Evolutionary conservation across 2,888 invertebrate genomes (phyloP).

Genomic region (Galerucella nymphaeae): DNA sequence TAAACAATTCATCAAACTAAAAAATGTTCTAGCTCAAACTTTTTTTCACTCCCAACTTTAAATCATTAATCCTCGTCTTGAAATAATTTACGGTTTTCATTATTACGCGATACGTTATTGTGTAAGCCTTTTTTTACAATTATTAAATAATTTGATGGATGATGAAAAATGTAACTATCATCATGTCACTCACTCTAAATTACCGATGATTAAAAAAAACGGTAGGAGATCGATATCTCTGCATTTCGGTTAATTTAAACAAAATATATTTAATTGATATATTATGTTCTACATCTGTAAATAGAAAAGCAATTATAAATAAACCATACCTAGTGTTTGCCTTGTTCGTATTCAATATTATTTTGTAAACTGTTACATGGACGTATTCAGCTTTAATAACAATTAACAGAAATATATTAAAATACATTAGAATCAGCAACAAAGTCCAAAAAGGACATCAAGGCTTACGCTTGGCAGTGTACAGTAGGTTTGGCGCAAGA

Average conservation of each 20-base stretch:
- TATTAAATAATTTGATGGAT: conserved; percentile 2
- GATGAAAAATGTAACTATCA: conserved; percentile 5
- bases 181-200: not conserved
- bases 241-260: conserved; percentile 22
- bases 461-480: too few species aligned
- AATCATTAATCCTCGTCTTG: not conserved
- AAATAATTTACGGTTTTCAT: not conserved
- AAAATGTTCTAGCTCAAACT: not conserved
- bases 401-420: not conserved
- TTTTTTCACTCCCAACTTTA: not conserved
- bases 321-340: conserved; percentile 21
- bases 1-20: too few species aligned
- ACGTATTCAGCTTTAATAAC: not conserved
- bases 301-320: conserved; percentile 30
- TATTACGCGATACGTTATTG: not conserved
- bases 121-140: not conserved
- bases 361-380: not conserved
- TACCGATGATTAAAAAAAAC: not conserved
- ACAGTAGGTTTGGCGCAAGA: too few species aligned
- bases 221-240: conserved; percentile 15
- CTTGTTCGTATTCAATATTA: conserved; percentile 6
- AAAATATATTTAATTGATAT: conserved; percentile 27
- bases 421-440: too few species aligned
- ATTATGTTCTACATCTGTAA: conserved; percentile 25
- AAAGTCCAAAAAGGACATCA: too few species aligned